Conservation (phyloP, 2,797 vertebrate species). For the Hybognathus amarus region DNA sequence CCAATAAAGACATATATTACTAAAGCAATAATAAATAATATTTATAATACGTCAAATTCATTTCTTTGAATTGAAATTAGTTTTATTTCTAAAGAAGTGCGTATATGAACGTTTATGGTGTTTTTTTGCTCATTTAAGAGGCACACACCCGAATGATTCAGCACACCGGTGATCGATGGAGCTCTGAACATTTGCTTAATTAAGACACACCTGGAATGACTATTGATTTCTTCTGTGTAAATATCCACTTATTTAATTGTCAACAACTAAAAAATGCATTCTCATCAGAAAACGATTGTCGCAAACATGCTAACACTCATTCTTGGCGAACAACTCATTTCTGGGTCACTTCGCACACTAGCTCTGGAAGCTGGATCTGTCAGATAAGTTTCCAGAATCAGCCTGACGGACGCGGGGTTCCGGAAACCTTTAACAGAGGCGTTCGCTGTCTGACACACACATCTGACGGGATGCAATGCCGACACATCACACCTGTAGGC, state of each 20-base stretch:
- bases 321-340: neutral
- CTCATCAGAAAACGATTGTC: neutral
- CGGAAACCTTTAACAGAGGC: slow-evolving; percentile 3
- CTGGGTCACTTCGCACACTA: neutral
- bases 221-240: slow-evolving; percentile 1
- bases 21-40: neutral
- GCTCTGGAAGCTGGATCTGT: neutral
- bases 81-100: neutral
- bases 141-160: neutral
- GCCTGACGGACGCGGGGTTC: slow-evolving; percentile 26
- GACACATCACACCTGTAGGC: slow-evolving; percentile 4
- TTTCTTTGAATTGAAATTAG: neutral
- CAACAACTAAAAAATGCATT: neutral
- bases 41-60: neutral
- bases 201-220: slow-evolving; percentile 29
- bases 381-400: neutral
- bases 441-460: neutral
- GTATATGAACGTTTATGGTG: neutral
- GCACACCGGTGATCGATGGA: neutral
- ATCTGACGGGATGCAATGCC: neutral
- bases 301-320: neutral
- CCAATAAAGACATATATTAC: neutral
- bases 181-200: slow-evolving; percentile 10
- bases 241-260: neutral
- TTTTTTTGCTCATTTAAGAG: neutral